Conservation (phyloP, 2,888 invertebrate species). For the Drosophila prostipennis region DNA sequence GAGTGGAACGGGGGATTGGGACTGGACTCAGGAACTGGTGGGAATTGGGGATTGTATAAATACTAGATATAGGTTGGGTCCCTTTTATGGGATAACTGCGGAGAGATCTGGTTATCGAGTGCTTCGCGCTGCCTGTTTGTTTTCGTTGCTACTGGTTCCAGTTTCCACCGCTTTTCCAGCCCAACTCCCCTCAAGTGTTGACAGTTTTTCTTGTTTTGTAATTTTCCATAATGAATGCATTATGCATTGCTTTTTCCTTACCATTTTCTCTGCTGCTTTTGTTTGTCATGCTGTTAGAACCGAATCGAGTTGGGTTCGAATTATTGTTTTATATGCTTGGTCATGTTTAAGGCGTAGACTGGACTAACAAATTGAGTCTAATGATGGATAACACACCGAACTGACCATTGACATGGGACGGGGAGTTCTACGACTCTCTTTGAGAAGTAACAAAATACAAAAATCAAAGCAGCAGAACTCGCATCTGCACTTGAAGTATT, state of each 20-base stretch:
- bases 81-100: constrained; percentile 31
- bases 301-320: constrained; percentile 41
- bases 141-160: constrained; percentile 43
- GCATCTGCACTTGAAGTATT: constrained; percentile 58
- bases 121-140: constrained; percentile 18
- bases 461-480: constrained; percentile 7
- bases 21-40: constrained; percentile 8
- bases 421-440: background rate
- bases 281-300: constrained; percentile 54
- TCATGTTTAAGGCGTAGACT: constrained; percentile 68
- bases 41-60: constrained; percentile 18
- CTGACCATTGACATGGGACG: constrained; percentile 29
- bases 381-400: constrained; percentile 64
- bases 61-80: constrained; percentile 17
- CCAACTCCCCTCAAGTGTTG: constrained; percentile 55
- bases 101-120: constrained; percentile 31
- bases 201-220: constrained; percentile 71
- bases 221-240: constrained; percentile 75
- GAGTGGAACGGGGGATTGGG: constrained; percentile 4
- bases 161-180: constrained; percentile 8
- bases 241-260: constrained; percentile 46
- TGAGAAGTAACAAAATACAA: constrained; percentile 15
- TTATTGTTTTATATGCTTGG: constrained; percentile 51
- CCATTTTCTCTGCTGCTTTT: constrained; percentile 22
- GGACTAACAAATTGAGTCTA: constrained; percentile 71